Evolutionary conservation across 1,140 invertebrate species (phyloP).

Genomic region (Tetragonula clypearis): DNA sequence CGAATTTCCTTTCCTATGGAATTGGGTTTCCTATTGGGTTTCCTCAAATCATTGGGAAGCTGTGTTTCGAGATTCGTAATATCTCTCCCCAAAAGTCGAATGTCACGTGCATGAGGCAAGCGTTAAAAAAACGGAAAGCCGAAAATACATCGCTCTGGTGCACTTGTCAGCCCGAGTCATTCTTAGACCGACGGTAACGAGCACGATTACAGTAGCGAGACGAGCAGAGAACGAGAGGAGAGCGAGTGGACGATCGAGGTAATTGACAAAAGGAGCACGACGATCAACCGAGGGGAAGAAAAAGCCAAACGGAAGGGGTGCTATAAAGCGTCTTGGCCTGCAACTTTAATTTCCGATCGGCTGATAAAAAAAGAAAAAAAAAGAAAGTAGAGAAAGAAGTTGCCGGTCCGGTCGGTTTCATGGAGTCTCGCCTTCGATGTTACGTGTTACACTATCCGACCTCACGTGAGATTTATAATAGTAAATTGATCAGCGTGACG

Average conservation of each 20-base stretch:
- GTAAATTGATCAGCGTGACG: neutral
- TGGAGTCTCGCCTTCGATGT: neutral
- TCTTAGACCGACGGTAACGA: constrained; percentile 12
- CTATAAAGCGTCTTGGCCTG: constrained; percentile 1
- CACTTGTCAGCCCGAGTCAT: neutral
- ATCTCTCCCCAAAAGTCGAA: neutral
- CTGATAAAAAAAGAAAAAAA: constrained; percentile 21
- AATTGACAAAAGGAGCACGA: constrained; percentile 14
- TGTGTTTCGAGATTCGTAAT: neutral
- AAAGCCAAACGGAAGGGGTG: neutral
- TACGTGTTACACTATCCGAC: constrained; percentile 32
- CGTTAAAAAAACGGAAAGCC: neutral
- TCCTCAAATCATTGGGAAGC: neutral
- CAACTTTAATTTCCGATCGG: constrained; percentile 13
- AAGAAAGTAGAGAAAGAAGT: neutral
- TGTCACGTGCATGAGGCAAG: neutral
- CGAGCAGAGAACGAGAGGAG: neutral
- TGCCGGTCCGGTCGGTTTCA: constrained; percentile 33
- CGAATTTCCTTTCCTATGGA: neutral
- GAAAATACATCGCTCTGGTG: neutral
- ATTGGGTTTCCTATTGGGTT: too few species aligned
- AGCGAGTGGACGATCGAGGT: constrained; percentile 12
- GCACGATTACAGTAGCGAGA: neutral
- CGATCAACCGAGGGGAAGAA: neutral
- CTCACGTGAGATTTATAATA: constrained; percentile 15